Evolutionary conservation across 2,113 vertebrate genomes (phyloP), one percentile per base, ranked within the genome.

Genomic region (Calidris pygmaea): DNA sequence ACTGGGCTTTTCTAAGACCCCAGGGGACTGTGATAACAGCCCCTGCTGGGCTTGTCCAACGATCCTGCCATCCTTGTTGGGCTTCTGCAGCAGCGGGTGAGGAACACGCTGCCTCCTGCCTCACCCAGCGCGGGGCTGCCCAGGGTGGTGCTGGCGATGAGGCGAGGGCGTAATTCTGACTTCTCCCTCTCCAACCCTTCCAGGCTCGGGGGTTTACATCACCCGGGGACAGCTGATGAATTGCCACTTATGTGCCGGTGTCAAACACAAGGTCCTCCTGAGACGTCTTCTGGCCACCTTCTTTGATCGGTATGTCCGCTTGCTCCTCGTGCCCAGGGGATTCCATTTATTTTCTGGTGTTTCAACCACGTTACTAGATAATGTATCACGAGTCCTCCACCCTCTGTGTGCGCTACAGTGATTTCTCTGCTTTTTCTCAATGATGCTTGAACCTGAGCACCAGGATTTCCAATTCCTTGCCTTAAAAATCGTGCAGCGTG

Each of bases 141-240:
- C 52, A 29, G 52, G 52, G 53, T 30, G 53, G 53, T 30, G 29
- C 56, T 58, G 47, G 1, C n/a, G 8, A 27, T 10, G 1, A 63
- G 15, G 1, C 41, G 3, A 34, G 81, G 77, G 8, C 22, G 30
- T 93, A 10, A 81, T 52, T 63, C 3, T 10, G 58, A 21, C 0
- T 18, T 93, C n/a, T 89, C 79, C 74, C 48, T 87, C 37, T 86
- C 53, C 58, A 0, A 9, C 85, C 58, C 48, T 81, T 65, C 10
- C 97, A 99, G 99, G 99, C 85, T 99, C 99, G 23, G 99, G 99
- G 7, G 99, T 99, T 93, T 99, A 98, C 92, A 99, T 99, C 98
- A 99, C 99, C 0, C 98, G 99, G 6, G 99, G 99, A 24, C 99
- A 99, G 98, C 98, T 99, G 97, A 99, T 99, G 99, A 99, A 99